Percentiles rank a stretch among this genome's conserved stretches.
Evolutionary conservation across 2,113 vertebrate genomes (phyloP).

Genomic region (Caracal caracal): DNA sequence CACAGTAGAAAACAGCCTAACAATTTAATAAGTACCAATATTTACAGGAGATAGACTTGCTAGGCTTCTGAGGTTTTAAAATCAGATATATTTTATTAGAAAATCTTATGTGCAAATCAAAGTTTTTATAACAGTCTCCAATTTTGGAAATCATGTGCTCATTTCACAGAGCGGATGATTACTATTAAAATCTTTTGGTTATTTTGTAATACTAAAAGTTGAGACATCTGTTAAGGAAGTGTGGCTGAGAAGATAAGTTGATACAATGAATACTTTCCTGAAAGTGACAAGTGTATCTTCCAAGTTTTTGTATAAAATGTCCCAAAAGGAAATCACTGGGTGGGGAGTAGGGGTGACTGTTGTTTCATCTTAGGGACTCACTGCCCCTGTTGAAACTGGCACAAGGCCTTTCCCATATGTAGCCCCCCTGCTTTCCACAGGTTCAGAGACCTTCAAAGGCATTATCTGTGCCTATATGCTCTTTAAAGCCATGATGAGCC

Average conservation of each 20-base stretch:
- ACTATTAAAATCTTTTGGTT: background rate
- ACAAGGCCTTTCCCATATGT: background rate
- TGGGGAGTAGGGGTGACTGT: background rate
- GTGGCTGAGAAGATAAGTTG: conserved; percentile 59
- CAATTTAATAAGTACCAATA: background rate
- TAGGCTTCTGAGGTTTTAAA: conserved; percentile 21
- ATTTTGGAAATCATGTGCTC: conserved; percentile 22
- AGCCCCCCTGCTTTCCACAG: background rate
- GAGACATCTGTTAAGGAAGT: conserved; percentile 66
- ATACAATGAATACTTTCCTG: conserved; percentile 30
- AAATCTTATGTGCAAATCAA: conserved; percentile 42
- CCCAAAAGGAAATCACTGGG: conserved; percentile 59
- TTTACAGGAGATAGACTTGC: background rate
- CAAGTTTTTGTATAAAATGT: conserved; percentile 33
- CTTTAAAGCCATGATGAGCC: background rate
- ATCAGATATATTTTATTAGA: conserved; percentile 32
- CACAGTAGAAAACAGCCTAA: background rate
- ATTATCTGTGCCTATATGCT: background rate
- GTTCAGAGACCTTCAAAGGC: background rate
- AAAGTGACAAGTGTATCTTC: conserved; percentile 63
- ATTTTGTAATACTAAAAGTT: background rate
- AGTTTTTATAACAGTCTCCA: conserved; percentile 28
- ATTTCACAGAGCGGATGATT: background rate
- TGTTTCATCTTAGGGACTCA: background rate
- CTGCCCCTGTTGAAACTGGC: background rate